phyloP scores from a whole-genome alignment of 1,140 invertebrate genomes.

The Parapsyche elsis region DNA sequence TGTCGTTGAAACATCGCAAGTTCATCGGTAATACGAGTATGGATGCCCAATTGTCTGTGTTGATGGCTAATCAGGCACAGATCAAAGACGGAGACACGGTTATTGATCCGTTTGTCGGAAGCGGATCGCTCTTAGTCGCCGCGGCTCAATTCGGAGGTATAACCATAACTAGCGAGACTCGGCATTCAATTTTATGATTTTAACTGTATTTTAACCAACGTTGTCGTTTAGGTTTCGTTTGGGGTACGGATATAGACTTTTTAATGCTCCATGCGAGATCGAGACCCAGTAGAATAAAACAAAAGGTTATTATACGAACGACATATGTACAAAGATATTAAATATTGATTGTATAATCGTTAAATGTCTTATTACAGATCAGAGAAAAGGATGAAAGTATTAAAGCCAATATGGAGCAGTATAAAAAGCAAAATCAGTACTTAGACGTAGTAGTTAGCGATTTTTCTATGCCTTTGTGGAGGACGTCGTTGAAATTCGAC shows the following conservation, averaged over 20 bases:
- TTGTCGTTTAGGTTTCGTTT: constrained; percentile 84
- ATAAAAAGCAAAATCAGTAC: constrained; percentile 79
- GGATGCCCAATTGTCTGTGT: constrained; percentile 90
- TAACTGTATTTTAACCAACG: constrained; percentile 53
- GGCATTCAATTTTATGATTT: constrained; percentile 49
- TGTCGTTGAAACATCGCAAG: constrained; percentile 88
- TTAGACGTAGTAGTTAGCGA: constrained; percentile 92
- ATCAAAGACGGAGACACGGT: constrained; percentile 80
- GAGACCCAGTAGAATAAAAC: constrained; percentile 79
- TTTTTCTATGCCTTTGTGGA: constrained; percentile 86
- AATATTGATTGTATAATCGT: not conserved
- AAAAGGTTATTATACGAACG: constrained; percentile 80
- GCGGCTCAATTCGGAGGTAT: constrained; percentile 91
- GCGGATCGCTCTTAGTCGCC: constrained; percentile 90
- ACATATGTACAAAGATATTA: no score
- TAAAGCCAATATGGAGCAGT: constrained; percentile 86
- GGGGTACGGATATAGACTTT: constrained; percentile 94
- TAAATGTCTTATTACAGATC: constrained; percentile 63
- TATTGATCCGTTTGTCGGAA: constrained; percentile 96
- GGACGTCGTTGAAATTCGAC: constrained; percentile 77
- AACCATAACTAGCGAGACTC: no score
- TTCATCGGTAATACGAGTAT: constrained; percentile 98
- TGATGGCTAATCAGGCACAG: constrained; percentile 95
- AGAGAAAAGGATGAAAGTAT: constrained; percentile 88
- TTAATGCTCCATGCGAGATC: constrained; percentile 91